Base-by-base conservation (phyloP, 2,888 invertebrate species). In the Oscheius sp. region DNA sequence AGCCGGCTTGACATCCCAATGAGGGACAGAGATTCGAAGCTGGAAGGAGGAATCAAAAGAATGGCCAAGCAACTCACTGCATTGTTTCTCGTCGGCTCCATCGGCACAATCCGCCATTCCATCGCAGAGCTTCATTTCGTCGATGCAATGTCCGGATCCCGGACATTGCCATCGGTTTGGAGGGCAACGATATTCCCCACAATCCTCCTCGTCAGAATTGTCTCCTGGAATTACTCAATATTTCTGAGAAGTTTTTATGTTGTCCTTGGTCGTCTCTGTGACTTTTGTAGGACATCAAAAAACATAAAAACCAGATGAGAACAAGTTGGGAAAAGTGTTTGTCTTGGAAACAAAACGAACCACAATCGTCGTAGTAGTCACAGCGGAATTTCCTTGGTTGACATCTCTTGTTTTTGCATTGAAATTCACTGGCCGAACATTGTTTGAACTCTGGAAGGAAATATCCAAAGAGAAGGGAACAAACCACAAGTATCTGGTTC, bases 41-140 rank as follows among this genome's bases (percentile, higher is more conserved):
- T 75, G 53, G n/a, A 27, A 45, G 65, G 10, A 15, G 23, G 12
- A 39, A 10, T 1, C 15, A 17, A 25, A 31, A n/a, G 15, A 25
- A 52, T 15, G 42, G 10, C 1, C 17, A 12, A 23, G 17, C 8
- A 8, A 73, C 80, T 74, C 39, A 86, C 85, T 76, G 76, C 86
- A 86, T 34, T 82, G 71, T 66, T 84, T 80, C 72, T 98, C 97
- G 85, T 98, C 97, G 8, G 93, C 93, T 15, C 95, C 95, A 86
- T 96, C 95, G 0, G 93, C 93, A 87, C 97, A 98, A 87, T 97
- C 96, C 84, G 94, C 93, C 86, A 95, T 95, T 85, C 95, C 93
- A 82, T 97, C 96, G 88, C 97, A 98, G 39, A 94, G 92, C 92
- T 94, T 93, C 72, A 92, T 92, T 79, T 93, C 92, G 0, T 95